Conservation (phyloP, 2,888 invertebrate species). For the Pyrgus malvae region DNA sequence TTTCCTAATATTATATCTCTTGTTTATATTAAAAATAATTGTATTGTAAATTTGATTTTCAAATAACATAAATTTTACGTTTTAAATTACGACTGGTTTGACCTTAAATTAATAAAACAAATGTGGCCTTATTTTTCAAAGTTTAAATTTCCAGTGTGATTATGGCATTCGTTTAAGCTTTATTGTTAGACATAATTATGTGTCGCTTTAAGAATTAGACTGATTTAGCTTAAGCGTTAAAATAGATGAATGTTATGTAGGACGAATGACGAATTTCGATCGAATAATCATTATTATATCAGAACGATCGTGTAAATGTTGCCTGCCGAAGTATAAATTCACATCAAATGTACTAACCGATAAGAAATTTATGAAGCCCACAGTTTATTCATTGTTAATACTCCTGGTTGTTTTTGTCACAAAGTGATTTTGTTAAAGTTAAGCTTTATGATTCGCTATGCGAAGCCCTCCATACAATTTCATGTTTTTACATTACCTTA, state of each 20-base stretch:
- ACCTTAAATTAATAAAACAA: conserved; percentile 45
- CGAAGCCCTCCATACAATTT: conserved; percentile 11
- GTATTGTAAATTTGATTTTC: conserved; percentile 36
- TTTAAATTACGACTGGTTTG: conserved; percentile 44
- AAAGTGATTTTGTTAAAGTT: conserved; percentile 36
- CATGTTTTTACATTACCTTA: conserved; percentile 18
- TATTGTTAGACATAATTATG: conserved; percentile 74
- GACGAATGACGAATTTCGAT: conserved; percentile 63
- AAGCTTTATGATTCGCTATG: conserved; percentile 17
- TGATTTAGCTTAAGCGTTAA: conserved; percentile 81
- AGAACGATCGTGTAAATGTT: conserved; percentile 23
- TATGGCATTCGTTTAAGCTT: conserved; percentile 75
- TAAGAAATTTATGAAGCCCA: conserved; percentile 8
- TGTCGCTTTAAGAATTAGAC: conserved; percentile 82
- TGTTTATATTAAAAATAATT: conserved; percentile 40
- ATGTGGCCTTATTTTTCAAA: conserved; percentile 67
- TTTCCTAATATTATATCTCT: conserved; percentile 32
- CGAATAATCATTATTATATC: conserved; percentile 41
- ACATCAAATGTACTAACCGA: conserved; percentile 19
- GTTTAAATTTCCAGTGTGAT: conserved; percentile 72
- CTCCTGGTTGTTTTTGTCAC: conserved; percentile 34
- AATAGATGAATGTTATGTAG: conserved; percentile 71
- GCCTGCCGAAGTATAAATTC: conserved; percentile 25
- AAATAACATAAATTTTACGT: conserved; percentile 31
- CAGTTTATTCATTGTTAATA: conserved; percentile 10